phyloP scores from a whole-genome alignment of 2,113 vertebrate species.

The Sula dactylatra region DNA sequence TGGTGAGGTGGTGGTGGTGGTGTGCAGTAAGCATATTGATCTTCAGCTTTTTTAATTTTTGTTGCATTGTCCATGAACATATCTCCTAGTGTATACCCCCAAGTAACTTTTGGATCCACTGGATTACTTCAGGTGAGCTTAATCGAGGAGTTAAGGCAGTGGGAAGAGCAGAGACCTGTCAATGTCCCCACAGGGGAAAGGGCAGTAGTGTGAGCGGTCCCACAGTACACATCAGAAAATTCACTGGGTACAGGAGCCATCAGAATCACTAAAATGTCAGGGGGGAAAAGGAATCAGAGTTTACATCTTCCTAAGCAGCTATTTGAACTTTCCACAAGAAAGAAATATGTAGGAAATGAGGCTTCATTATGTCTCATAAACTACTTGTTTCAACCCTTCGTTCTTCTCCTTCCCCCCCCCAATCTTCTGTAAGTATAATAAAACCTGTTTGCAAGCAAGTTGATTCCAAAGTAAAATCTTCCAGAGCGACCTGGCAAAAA shows the following conservation, averaged over 20 bases:
- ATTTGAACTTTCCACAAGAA: not conserved
- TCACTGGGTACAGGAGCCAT: not conserved
- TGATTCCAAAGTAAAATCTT: not conserved
- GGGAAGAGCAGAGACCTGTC: not conserved
- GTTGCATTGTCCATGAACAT: accelerated
- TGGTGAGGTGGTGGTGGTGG: not conserved
- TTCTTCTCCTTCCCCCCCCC: no score
- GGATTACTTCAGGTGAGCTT: not conserved
- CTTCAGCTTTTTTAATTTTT: not conserved
- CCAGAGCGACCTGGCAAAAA: not conserved
- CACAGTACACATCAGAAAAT: not conserved
- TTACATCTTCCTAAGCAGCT: not conserved
- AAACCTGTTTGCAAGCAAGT: not conserved
- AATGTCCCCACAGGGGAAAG: not conserved
- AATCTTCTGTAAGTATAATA: not conserved
- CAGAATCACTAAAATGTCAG: not conserved
- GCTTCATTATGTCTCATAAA: not conserved
- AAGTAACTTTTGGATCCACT: not conserved
- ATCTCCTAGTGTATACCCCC: not conserved
- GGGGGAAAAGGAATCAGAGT: not conserved
- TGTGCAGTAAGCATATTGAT: not conserved
- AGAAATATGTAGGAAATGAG: not conserved
- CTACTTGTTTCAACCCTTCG: not conserved
- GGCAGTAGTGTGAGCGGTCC: not conserved
- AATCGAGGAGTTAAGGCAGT: not conserved